Percentiles rank a stretch among this genome's conserved stretches.
phyloP scores from a whole-genome alignment of 2,113 vertebrate species.

The Apistogramma diplotaenia region DNA sequence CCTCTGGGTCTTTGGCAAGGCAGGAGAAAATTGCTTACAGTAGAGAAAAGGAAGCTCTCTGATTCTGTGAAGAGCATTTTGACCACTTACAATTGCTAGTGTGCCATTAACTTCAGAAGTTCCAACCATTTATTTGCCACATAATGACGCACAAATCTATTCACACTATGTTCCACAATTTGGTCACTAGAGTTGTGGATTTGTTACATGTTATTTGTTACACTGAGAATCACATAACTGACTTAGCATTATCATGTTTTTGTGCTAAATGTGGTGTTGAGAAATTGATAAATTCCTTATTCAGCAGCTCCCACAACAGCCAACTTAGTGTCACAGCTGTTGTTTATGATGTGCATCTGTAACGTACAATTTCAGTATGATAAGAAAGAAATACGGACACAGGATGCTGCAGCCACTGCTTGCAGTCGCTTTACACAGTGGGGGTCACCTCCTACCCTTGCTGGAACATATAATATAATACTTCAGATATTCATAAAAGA shows the following conservation, averaged over 20 bases:
- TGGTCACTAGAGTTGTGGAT: not conserved
- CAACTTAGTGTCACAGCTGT: not conserved
- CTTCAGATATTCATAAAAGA: not conserved
- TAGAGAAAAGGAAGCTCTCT: not conserved
- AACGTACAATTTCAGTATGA: not conserved
- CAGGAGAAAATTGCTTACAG: conserved; percentile 36
- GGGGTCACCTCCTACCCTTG: not conserved
- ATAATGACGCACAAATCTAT: not conserved
- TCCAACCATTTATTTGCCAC: not conserved
- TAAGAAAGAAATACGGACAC: not conserved
- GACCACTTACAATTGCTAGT: not conserved
- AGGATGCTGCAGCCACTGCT: not conserved
- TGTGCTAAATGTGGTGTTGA: not conserved
- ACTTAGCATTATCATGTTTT: not conserved
- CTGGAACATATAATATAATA: not conserved
- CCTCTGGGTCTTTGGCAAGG: conserved; percentile 41
- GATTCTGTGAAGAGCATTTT: not conserved
- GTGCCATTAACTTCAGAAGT: not conserved
- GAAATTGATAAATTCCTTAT: too few species aligned
- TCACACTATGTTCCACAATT: too few species aligned
- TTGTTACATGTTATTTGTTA: not conserved
- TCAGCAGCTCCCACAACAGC: not conserved
- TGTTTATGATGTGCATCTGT: not conserved
- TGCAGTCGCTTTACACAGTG: not conserved
- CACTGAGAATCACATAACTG: not conserved